Base-by-base conservation (phyloP, 1,140 invertebrate genomes). In the Dreissena rostriformis region DNA sequence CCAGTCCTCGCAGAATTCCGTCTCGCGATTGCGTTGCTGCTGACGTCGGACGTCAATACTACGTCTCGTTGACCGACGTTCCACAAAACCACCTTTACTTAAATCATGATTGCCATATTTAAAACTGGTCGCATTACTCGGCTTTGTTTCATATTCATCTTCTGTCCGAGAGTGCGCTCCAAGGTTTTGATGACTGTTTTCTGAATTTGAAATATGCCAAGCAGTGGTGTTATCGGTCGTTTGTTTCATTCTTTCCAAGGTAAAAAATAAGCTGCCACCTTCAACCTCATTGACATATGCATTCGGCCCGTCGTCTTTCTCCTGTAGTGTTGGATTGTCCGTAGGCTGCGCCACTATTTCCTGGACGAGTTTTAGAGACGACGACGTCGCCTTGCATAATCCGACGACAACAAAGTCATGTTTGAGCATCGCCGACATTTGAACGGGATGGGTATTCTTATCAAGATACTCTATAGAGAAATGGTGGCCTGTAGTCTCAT, bases 1-100 rank as follows among this genome's bases (percentile, higher is more conserved):
- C 77, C 77, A 79, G 22, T 79, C 77, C 57, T 79, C 77, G 26
- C 77, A 79, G 52, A 79, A 79, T 26, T 65, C 66, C 52, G 77
- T 79, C 55, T 79, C 66, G 55, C 77, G 51, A 28, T 79, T 79
- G 17, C 22, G 57, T 24, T 19, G 57, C 57, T 61, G 17, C 22
- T 24, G 17, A 19, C 57, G 57, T 6, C 57, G 57, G 17, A n/a
- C 57, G 17, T 61, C 57, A 39, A 28, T n/a, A 57, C 65, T 22
- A 15, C 53, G 12, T 1, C 26, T n/a, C 19, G 77, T 51, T 5
- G 14, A 24, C 12, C 77, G n/a, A 26, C 66, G 65, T 55, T 79
- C 29, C 22, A 61, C 57, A 19, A 61, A 19, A n/a, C 57, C 57
- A 61, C 17, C 2, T 19, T 61, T 2, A 24, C 17, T 12, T 19